Conservation (phyloP, 2,113 vertebrate species). For the Solea senegalensis region DNA sequence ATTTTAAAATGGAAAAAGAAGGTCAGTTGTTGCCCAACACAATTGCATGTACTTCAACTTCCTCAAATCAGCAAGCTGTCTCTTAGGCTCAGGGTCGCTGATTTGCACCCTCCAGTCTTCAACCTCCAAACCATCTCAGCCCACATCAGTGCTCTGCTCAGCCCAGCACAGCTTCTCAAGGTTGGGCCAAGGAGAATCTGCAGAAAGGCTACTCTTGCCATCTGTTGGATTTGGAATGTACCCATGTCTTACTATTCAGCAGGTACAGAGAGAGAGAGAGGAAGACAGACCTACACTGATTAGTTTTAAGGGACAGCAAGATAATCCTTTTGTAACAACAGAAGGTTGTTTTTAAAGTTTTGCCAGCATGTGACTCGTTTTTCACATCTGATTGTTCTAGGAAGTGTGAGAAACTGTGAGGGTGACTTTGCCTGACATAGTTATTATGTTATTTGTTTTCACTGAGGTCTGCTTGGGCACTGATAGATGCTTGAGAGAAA, state of each 20-base stretch:
- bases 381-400: constrained; percentile 25
- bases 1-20: too few species aligned
- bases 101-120: constrained; percentile 32
- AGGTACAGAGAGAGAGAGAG: constrained; percentile 16
- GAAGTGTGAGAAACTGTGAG: constrained; percentile 27
- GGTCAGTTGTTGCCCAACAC: neutral
- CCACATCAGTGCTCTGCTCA: constrained; percentile 44
- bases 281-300: constrained; percentile 21
- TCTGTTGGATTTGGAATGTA: constrained; percentile 67
- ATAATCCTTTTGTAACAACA: neutral
- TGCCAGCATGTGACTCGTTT: constrained; percentile 23
- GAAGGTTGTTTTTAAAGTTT: constrained; percentile 9
- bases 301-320: constrained; percentile 1
- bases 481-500: constrained; percentile 46
- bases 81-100: constrained; percentile 8
- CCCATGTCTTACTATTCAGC: constrained; percentile 27
- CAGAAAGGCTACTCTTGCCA: constrained; percentile 55
- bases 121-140: constrained; percentile 41
- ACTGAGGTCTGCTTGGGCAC: constrained; percentile 5
- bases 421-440: constrained; percentile 3
- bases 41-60: constrained; percentile 15
- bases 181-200: constrained; percentile 71
- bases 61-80: constrained; percentile 11
- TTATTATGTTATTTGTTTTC: constrained; percentile 29
- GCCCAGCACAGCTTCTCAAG: constrained; percentile 74